Percentiles rank a stretch among this genome's conserved stretches.
These are phyloP conservation scores for Lycia hirtaria DNA, from an alignment of 2,888 invertebrate genomes.

Conservation along the genomic window DNA sequence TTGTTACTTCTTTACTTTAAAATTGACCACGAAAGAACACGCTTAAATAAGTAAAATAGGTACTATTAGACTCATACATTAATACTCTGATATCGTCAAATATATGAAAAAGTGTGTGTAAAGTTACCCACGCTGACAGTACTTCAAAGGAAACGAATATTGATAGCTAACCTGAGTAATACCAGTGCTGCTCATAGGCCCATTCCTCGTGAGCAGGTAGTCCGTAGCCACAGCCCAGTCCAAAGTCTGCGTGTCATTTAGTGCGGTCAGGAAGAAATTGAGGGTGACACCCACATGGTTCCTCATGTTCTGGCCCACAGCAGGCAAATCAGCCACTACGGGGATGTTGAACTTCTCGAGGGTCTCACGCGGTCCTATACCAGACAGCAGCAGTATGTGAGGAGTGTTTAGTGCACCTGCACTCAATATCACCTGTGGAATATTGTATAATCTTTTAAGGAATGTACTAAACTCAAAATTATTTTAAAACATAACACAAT, in stretches of 20 bases:
- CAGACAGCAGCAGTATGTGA: constrained; percentile 87
- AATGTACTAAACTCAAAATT: no score
- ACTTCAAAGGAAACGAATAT: neutral
- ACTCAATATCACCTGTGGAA: constrained; percentile 81
- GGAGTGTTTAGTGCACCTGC: constrained; percentile 88
- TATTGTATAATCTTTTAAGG: constrained; percentile 8
- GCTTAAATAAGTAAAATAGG: no score
- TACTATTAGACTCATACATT: no score
- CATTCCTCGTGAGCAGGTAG: constrained; percentile 82
- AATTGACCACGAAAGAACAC: no score
- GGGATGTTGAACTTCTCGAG: constrained; percentile 79
- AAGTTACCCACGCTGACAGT: no score
- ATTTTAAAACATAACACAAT: no score
- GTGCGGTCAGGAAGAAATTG: constrained; percentile 72
- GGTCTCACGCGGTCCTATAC: constrained; percentile 86
- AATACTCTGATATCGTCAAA: no score
- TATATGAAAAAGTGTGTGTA: no score
- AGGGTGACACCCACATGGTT: constrained; percentile 87
- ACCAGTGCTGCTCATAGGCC: constrained; percentile 87
- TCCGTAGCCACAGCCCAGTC: constrained; percentile 85
- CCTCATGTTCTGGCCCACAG: constrained; percentile 87
- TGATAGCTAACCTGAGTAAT: constrained; percentile 81
- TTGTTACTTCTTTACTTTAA: no score
- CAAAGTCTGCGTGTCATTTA: constrained; percentile 77
- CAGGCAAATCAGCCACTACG: constrained; percentile 86